Evolutionary conservation across 2,113 vertebrate genomes (phyloP), one percentile per base, ranked within the genome.

Genomic region (Anhinga rufa): DNA sequence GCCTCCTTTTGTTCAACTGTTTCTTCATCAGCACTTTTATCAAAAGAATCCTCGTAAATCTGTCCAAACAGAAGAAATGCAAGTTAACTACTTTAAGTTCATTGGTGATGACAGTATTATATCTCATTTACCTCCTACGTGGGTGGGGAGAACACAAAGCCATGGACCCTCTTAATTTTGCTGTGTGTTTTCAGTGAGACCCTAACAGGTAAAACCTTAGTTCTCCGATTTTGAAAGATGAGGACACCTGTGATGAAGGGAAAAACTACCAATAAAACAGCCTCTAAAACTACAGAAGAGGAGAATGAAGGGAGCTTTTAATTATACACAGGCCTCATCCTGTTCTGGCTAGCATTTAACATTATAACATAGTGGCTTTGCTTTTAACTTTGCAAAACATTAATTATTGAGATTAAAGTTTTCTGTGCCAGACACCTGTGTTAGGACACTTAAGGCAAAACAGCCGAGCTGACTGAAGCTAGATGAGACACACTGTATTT

Each of bases 41-140:
- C 97, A 57, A 91, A 38, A 69, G 75, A 78, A 25, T 97, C 94
- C 52, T 97, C 96, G 0, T 91, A 96, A n/a, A 32, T 87, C 98
- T 98, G 79, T 24, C 38, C 64, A 66, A 87, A 75, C 34, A 91
- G 87, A 95, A 58, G 36, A 82, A 86, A 80, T n/a, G 12, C 25
- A 61, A 68, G 14, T 91, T 83, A 82, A 86, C 31, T 81, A 54
- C 16, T 92, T 68, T 17, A 64, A 46, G 34, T 48, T 88, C 34
- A 3, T n/a, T 34, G 77, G 26, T 52, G 24, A 91, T 76, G 77
- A 44, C 21, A 90, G 32, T 80, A 51, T 31, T 69, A 60, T 32
- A 60, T 31, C 32, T 92, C 36, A 61, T 94, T 92, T 65, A 93
- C n/a, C 40, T 76, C 65, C 85, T 54, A 76, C 4, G 51, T 34